These are phyloP conservation scores for Ceratitis capitata DNA, from an alignment of 1,140 invertebrate genomes.

Conservation along the genomic window DNA sequence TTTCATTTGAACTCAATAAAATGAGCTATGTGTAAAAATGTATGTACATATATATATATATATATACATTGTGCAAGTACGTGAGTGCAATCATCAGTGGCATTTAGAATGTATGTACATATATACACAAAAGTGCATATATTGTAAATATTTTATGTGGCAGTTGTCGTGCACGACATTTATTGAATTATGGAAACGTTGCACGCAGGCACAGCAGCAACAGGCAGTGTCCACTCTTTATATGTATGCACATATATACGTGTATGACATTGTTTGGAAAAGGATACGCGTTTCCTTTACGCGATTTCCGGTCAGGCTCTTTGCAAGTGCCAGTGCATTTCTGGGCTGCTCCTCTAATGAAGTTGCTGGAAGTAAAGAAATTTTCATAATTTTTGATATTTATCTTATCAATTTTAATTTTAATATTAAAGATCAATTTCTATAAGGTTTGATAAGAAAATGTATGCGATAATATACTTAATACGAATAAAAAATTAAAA, in stretches of 20 bases:
- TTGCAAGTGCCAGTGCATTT: background rate
- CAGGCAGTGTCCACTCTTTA: background rate
- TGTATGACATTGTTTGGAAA: background rate
- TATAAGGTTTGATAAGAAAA: too few relatives aligned
- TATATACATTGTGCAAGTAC: background rate
- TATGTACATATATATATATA: background rate
- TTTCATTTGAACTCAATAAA: slow-evolving; percentile 37
- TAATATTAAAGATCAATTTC: too few relatives aligned
- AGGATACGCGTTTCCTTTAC: slow-evolving; percentile 23
- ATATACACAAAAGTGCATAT: background rate
- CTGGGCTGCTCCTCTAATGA: background rate
- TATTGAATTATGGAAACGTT: slow-evolving; percentile 32
- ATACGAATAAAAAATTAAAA: too few relatives aligned
- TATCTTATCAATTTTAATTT: too few relatives aligned
- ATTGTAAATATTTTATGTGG: slow-evolving; percentile 31
- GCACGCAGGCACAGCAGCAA: background rate
- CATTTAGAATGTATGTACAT: too few relatives aligned
- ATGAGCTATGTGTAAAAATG: background rate
- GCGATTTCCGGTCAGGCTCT: background rate
- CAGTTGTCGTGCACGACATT: slow-evolving; percentile 31
- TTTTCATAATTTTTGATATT: background rate
- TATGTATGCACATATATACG: background rate
- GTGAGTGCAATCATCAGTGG: background rate
- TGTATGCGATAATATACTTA: too few relatives aligned
- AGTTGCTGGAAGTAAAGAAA: background rate